These are phyloP conservation scores for Troglohyphantes excavatus DNA, from an alignment of 2,888 invertebrate species.

Conservation along the genomic window DNA sequence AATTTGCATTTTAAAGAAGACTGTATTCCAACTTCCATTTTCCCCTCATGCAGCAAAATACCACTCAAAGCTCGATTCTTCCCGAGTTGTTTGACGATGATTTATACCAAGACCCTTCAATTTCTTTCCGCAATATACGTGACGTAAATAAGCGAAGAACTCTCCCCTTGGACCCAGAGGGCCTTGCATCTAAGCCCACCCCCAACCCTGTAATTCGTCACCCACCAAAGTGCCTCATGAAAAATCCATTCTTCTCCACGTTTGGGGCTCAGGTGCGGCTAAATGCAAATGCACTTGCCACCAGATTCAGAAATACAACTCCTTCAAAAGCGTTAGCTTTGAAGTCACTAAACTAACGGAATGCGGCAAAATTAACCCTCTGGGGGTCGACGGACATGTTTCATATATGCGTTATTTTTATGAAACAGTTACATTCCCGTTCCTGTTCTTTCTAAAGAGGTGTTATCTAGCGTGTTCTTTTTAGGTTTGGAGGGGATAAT, in stretches of 20 bases:
- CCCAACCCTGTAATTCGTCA: slow-evolving; percentile 58
- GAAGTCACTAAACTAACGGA: too few relatives aligned
- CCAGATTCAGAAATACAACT: neutral
- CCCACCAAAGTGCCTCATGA: slow-evolving; percentile 39
- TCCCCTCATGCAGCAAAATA: neutral
- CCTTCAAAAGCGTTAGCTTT: too few relatives aligned
- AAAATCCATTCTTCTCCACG: slow-evolving; percentile 58
- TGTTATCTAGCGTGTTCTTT: too few relatives aligned
- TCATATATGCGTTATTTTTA: too few relatives aligned
- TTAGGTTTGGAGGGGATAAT: too few relatives aligned
- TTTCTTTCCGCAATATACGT: slow-evolving; percentile 64
- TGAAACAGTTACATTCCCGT: too few relatives aligned
- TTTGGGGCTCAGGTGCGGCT: slow-evolving; percentile 47
- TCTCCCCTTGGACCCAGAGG: slow-evolving; percentile 58
- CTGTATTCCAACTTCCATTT: too few relatives aligned
- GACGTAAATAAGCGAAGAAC: slow-evolving; percentile 64
- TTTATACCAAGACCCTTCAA: slow-evolving; percentile 67
- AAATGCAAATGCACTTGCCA: slow-evolving; percentile 2
- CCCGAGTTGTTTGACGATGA: slow-evolving; percentile 50
- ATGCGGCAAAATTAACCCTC: too few relatives aligned
- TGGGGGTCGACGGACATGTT: too few relatives aligned
- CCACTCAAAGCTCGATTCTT: slow-evolving; percentile 52
- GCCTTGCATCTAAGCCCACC: slow-evolving; percentile 57
- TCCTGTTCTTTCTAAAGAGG: too few relatives aligned
- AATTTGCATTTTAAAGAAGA: too few relatives aligned